These are phyloP conservation scores for Choreutis nemorana DNA, from an alignment of 2,888 invertebrate genomes.

Conservation along the genomic window DNA sequence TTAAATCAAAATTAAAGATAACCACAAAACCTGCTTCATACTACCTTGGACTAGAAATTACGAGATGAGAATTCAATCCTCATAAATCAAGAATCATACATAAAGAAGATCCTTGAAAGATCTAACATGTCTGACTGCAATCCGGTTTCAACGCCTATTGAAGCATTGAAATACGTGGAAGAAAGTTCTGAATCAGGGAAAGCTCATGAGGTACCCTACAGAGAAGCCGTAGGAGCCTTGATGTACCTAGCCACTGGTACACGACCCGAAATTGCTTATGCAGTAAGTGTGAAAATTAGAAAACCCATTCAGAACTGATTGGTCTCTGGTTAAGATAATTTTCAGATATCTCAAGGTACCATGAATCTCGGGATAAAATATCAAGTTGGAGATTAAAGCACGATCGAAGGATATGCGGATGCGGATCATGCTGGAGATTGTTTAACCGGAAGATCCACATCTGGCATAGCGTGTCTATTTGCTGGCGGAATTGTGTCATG, in stretches of 20 bases:
- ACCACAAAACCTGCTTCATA: too few relatives aligned
- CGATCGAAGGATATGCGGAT: constrained; percentile 5
- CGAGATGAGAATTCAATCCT: background rate
- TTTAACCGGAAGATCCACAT: constrained; percentile 6
- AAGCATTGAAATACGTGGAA: too few relatives aligned
- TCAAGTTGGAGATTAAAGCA: background rate
- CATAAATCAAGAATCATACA: background rate
- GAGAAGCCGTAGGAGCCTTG: constrained; percentile 9
- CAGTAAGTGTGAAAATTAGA: constrained; percentile 4
- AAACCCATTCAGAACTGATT: too few relatives aligned
- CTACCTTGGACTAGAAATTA: constrained; percentile 1
- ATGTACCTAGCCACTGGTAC: constrained; percentile 7
- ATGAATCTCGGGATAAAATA: too few relatives aligned
- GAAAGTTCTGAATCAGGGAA: background rate
- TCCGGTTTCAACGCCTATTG: background rate
- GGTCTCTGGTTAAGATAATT: background rate
- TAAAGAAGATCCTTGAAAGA: background rate
- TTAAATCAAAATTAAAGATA: background rate
- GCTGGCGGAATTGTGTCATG: constrained; percentile 17
- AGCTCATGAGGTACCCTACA: constrained; percentile 5
- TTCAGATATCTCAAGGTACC: background rate
- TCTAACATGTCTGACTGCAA: background rate
- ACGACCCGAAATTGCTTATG: constrained; percentile 7
- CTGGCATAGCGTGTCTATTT: constrained; percentile 11
- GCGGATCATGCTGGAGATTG: constrained; percentile 8